phyloP scores from a whole-genome alignment of 2,113 vertebrate species.

The Nycticryphes semicollaris region DNA sequence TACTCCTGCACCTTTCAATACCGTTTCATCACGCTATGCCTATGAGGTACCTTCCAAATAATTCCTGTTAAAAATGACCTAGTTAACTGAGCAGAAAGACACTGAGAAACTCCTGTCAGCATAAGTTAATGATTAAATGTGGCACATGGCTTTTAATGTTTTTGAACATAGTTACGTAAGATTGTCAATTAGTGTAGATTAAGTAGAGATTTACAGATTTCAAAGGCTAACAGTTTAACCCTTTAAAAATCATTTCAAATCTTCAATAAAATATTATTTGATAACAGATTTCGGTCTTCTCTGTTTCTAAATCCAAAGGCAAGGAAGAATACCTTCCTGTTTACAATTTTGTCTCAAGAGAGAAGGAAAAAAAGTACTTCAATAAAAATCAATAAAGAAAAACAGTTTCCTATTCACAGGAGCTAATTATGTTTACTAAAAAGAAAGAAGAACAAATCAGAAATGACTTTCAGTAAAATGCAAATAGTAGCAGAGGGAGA shows the following conservation, averaged over 20 bases:
- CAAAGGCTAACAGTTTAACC: neutral
- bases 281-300: neutral
- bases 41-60: neutral
- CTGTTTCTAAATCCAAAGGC: conserved; percentile 7
- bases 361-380: neutral
- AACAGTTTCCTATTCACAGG: neutral
- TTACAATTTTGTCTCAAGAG: neutral
- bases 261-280: neutral
- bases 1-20: neutral
- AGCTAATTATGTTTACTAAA: neutral
- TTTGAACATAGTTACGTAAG: neutral
- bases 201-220: neutral
- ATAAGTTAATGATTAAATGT: neutral
- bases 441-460: neutral
- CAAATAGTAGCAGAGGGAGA: neutral
- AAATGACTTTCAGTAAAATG: conserved; percentile 19
- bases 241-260: neutral
- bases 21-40: neutral
- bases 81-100: neutral
- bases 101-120: neutral
- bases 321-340: neutral
- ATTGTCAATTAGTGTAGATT: neutral
- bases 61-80: neutral
- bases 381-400: conserved; percentile 5
- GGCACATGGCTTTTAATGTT: neutral